Evolutionary conservation across 2,113 vertebrate species (phyloP).

Genomic region (Canis aureus): DNA sequence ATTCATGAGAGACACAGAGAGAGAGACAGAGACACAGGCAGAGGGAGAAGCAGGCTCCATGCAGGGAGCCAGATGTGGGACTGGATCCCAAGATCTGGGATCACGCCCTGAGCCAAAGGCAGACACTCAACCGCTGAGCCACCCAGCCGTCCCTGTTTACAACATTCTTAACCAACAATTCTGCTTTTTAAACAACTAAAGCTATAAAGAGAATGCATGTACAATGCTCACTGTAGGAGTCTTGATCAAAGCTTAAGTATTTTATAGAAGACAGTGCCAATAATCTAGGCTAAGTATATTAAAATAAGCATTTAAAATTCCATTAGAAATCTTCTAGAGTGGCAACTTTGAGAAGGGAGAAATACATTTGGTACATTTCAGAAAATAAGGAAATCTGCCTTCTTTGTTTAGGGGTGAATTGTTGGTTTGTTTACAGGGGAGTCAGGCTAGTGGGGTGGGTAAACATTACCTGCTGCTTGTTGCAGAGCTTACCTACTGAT

Average conservation of each 20-base stretch:
- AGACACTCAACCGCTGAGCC: no score
- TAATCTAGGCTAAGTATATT: not conserved
- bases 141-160: not conserved
- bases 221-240: not conserved
- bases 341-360: not conserved
- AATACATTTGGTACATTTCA: not conserved
- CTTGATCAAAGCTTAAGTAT: constrained; percentile 25
- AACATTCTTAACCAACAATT: not conserved
- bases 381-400: not conserved
- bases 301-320: not conserved
- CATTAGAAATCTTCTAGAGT: not conserved
- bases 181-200: not conserved
- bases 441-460: not conserved
- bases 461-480: not conserved
- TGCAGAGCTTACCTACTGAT: not conserved
- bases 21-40: no score
- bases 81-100: no score
- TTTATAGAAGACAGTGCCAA: not conserved
- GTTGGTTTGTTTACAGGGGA: not conserved
- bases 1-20: no score
- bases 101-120: no score
- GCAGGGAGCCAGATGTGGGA: no score
- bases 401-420: not conserved
- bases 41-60: no score
- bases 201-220: not conserved